Evolutionary conservation across 2,797 vertebrate species (phyloP), one percentile per base, ranked within the genome.

Genomic region (Syndactyla subalaris): DNA sequence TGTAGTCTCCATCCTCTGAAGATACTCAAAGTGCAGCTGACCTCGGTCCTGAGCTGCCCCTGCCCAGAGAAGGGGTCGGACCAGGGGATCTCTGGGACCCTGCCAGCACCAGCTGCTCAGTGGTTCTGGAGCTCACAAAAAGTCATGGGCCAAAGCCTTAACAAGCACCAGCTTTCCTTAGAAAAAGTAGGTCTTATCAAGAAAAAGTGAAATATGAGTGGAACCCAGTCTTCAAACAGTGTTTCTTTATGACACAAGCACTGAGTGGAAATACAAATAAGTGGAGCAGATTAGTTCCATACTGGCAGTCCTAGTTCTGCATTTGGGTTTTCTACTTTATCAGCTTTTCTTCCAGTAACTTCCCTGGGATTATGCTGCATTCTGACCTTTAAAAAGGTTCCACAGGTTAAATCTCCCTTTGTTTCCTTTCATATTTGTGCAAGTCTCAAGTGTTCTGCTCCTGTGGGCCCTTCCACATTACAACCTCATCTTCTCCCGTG

Each of bases 251-350:
- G 74, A 58, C 54, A 75, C 76, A 81, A 96, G 77, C 41, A 49
- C 20, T 41, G 74, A 96, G 41, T 97, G 95, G 97, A 97, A 98
- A 97, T 92, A 91, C 43, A 97, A 98, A 97, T 90, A 97, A 91
- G 48, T 59, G 34, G 29, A 80, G 68, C 38, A 95, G 82, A 93
- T 93, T 89, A 94, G 73, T 54, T 84, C 29, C 23, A 43, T 43
- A 27, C 36, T 88, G 76, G 43, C 55, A 85, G 27, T 49, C n/a
- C 72, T 71, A 84, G 48, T 49, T 36, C 61, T 10, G 7, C 32
- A 48, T 81, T 94, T 91, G 62, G 26, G 38, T 71, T 92, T 93
- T 88, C 51, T 55, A 65, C 51, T 79, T 91, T 36, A 90, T 85
- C 68, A 36, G 18, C 4, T 55, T 66, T 89, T 82, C 38, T 88